Conservation (phyloP, 2,888 invertebrate species). For the Nemapogon koenigi region DNA sequence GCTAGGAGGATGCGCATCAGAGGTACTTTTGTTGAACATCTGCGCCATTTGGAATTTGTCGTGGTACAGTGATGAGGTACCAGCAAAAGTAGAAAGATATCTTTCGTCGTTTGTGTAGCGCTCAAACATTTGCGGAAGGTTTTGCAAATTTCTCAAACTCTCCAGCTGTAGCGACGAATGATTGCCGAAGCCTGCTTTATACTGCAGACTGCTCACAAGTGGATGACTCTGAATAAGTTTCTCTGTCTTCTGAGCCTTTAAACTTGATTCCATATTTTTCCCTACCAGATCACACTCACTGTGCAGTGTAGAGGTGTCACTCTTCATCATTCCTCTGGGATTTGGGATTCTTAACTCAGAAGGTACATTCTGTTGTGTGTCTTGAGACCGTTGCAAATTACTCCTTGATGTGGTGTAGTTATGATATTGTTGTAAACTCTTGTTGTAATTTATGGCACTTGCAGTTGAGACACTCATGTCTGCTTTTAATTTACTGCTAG, state of each 20-base stretch:
- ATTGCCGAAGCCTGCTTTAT: constrained; percentile 43
- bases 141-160: constrained; percentile 59
- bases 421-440: constrained; percentile 39
- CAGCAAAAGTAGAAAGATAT: constrained; percentile 52
- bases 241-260: constrained; percentile 41
- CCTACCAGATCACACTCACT: constrained; percentile 28
- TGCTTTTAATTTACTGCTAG: constrained; percentile 35
- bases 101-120: constrained; percentile 63
- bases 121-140: constrained; percentile 67
- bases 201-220: constrained; percentile 39
- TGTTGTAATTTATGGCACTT: constrained; percentile 16
- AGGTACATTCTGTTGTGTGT: constrained; percentile 37
- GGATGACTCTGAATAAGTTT: constrained; percentile 44
- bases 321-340: constrained; percentile 38
- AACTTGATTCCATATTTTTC: constrained; percentile 32
- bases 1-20: constrained; percentile 37
- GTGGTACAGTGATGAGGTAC: constrained; percentile 54
- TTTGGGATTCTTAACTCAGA: constrained; percentile 51
- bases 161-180: constrained; percentile 54
- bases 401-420: constrained; percentile 28
- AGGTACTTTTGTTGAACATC: constrained; percentile 50
- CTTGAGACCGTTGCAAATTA: constrained; percentile 34
- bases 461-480: constrained; percentile 23
- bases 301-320: constrained; percentile 29
- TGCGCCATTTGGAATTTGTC: constrained; percentile 68